A percentile compares a stretch with the other conserved stretches of the same genome.
Conservation (phyloP, 1,140 invertebrate species). For the Eufriesea mexicana region DNA sequence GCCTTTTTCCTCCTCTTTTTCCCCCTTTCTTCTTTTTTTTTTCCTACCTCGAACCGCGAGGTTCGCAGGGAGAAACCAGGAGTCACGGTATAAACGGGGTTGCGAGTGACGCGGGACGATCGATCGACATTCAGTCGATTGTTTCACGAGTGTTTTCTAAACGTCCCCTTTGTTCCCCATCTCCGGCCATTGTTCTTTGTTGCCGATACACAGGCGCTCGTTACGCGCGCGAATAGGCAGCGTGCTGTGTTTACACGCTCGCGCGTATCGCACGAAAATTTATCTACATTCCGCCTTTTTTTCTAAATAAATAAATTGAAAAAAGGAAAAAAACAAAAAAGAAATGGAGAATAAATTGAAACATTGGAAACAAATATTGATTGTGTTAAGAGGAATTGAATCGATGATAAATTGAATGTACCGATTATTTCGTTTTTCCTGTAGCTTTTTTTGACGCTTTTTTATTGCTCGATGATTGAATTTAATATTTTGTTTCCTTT, state of each 20-base stretch:
- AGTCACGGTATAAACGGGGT: constrained; percentile 13
- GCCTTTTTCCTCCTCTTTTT: not conserved
- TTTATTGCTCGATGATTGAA: too few species aligned
- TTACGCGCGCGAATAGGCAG: constrained; percentile 4
- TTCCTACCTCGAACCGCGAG: not conserved
- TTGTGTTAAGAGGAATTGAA: too few species aligned
- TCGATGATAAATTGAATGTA: too few species aligned
- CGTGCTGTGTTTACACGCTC: constrained; percentile 5
- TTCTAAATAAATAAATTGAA: too few species aligned
- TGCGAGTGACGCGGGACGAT: constrained; percentile 23
- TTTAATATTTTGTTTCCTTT: too few species aligned
- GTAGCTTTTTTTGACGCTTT: too few species aligned
- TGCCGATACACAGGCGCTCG: constrained; percentile 23
- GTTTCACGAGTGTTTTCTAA: constrained; percentile 50
- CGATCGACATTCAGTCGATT: constrained; percentile 44
- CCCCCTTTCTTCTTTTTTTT: not conserved
- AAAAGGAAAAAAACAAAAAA: too few species aligned
- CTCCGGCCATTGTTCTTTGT: constrained; percentile 48
- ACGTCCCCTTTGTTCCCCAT: constrained; percentile 47
- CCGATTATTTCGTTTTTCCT: too few species aligned
- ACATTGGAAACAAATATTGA: too few species aligned
- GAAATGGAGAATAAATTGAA: too few species aligned
- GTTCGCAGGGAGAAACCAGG: not conserved
- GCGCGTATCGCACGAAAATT: not conserved
- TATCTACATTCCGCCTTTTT: not conserved